Base-by-base conservation (phyloP, 2,797 vertebrate genomes). In the Glossophaga mutica region DNA sequence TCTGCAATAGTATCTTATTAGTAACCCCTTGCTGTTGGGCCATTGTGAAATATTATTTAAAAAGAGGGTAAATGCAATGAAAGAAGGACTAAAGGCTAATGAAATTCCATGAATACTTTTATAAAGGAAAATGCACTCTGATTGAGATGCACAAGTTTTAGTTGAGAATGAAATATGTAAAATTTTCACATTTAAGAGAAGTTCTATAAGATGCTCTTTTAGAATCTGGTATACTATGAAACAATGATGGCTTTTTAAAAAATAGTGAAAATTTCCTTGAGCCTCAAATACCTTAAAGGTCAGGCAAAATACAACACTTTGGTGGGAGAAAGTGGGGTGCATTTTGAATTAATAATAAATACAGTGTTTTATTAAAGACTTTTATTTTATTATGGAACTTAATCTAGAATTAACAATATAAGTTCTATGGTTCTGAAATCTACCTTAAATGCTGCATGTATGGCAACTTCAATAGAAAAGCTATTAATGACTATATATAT, bases 1-100 rank as follows among this genome's bases (percentile, higher is more conserved):
- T 88, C 88, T 96, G 85, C 70, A 90, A 81, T 32, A 93, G 37
- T 85, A 65, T 87, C 32, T 79, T 78, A 71, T 71, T 91, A 92
- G 68, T 65, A 91, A 91, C 32, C 34, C 6, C 37, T 74, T 77
- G 21, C 19, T 81, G 48, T 65, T 21, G 90, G 57, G 83, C 48
- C 7, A 39, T 87, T 81, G 10, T 88, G 15, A 39, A 50, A 50
- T 62, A 77, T 57, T 92, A 86, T 95, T 46, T 44, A 62, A 89
- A 91, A 94, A 87, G 39, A 3, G 5, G 24, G n/a, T 19, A 50
- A 86, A 79, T 73, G 10, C 48, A 59, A 57, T 59, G 67, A 74
- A 76, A 94, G 59, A 83, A 79, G 37, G 34, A 50, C 39, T 48
- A 57, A 77, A 88, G 52, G 19, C 50, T 79, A 85, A 78, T 46